Evolutionary conservation across 2,888 invertebrate species (phyloP).

Genomic region (Amphipoea lucens): DNA sequence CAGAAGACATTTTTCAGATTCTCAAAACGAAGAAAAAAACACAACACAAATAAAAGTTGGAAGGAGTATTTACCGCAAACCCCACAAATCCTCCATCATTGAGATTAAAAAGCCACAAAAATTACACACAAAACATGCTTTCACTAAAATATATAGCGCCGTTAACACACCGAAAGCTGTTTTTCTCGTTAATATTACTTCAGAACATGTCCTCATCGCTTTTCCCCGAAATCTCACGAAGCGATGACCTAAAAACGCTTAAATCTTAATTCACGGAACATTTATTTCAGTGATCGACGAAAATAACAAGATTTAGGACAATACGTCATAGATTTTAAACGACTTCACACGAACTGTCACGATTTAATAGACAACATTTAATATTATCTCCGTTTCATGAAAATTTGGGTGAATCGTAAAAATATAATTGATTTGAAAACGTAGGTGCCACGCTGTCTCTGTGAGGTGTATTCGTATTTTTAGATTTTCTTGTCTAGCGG

Average conservation of each 20-base stretch:
- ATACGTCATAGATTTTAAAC: constrained; percentile 28
- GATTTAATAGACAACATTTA: constrained; percentile 22
- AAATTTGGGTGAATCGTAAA: constrained; percentile 31
- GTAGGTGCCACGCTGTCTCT: constrained; percentile 58
- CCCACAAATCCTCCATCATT: constrained; percentile 23
- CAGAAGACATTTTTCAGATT: constrained; percentile 1
- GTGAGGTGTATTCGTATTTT: constrained; percentile 2
- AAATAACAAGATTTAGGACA: constrained; percentile 44
- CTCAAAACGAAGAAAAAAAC: constrained; percentile 20
- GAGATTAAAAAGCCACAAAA: constrained; percentile 22
- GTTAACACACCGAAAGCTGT: constrained; percentile 26
- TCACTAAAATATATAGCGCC: constrained; percentile 27
- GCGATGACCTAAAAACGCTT: constrained; percentile 61
- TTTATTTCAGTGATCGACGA: constrained; percentile 39
- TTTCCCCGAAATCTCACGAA: constrained; percentile 57
- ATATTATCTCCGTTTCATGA: background rate
- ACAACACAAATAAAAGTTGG: constrained; percentile 1
- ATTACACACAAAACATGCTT: constrained; percentile 35
- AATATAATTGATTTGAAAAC: constrained; percentile 47
- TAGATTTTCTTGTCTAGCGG: background rate
- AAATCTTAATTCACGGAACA: constrained; percentile 42
- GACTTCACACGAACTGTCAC: constrained; percentile 38
- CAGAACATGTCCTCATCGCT: constrained; percentile 32
- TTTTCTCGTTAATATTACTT: constrained; percentile 54
- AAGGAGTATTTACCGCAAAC: constrained; percentile 6